Evolutionary conservation across 2,113 vertebrate genomes (phyloP), one percentile per base, ranked within the genome.

Genomic region (Spilogale gracilis): DNA sequence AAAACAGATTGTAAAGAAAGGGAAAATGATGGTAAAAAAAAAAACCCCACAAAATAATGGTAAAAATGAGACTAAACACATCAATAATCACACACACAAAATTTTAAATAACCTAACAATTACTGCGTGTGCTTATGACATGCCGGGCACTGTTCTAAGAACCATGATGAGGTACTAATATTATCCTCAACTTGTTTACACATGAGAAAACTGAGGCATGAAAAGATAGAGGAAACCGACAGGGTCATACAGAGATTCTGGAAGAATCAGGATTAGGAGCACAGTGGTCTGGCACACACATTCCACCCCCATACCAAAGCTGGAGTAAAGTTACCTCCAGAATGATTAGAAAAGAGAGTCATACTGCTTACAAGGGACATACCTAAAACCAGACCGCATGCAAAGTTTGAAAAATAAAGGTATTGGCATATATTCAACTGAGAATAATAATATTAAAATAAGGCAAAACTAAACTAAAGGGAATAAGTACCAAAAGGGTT

Each of bases 391-490:
- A 4, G 65, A 67, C 60, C 23, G 61, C 48, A 91, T 1, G 58
- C 21, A 86, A 67, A 92, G 38, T 18, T 48, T 92, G 30, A 92
- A 90, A 89, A 94, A 82, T 20, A 91, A 91, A 91, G 56, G 16
- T 25, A 45, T 16, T 76, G 5, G 63, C 82, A 52, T 65, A 63
- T 7, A 80, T 30, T 25, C 67, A 52, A 50, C 23, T 67, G 76
- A 17, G 45, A 89, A 60, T 18, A 79, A 87, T 58, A 78, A 74
- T 27, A 85, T 45, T 74, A 96, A 54, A 8, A 94, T 43, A 74
- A 58, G 16, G 43, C 20, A 96, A 92, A 58, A 52, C 50, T 63
- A 7, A 84, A 78, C 65, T 73, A 67, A 82, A 52, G 45, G 48
- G 48, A 79, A 38, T 81, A 54, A 90, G 18, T 78, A 2, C 63